A percentile compares a stretch with the other conserved stretches of the same genome.
Conservation (phyloP, 1,140 invertebrate genomes). For the Holotrichia oblita region DNA sequence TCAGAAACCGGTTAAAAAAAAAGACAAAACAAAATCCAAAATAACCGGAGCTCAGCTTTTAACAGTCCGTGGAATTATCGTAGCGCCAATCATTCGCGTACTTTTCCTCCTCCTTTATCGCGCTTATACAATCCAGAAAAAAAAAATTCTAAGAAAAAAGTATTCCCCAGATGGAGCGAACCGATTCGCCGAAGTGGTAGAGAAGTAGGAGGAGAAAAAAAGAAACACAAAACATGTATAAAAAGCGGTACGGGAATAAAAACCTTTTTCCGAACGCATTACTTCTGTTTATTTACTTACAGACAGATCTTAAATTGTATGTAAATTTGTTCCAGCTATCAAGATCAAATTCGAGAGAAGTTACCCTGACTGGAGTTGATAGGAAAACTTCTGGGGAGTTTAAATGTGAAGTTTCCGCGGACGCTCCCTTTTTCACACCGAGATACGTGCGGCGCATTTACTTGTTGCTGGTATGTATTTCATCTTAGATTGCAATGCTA, state of each 20-base stretch:
- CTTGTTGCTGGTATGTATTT: constrained; percentile 64
- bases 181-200: background rate
- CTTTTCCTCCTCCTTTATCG: background rate
- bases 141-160: background rate
- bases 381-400: constrained; percentile 72
- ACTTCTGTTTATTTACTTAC: constrained; percentile 19
- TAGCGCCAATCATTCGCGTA: background rate
- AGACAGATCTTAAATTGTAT: constrained; percentile 29
- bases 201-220: too few species aligned
- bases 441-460: constrained; percentile 72
- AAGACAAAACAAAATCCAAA: too few species aligned
- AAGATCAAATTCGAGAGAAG: constrained; percentile 69
- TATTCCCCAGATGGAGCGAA: background rate
- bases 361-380: constrained; percentile 70
- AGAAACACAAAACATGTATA: background rate
- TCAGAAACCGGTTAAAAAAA: background rate
- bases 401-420: constrained; percentile 78
- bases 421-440: constrained; percentile 77
- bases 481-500: background rate
- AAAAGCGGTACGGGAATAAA: background rate
- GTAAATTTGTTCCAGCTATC: constrained; percentile 63
- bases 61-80: background rate
- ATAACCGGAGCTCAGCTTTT: background rate
- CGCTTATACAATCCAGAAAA: too few species aligned
- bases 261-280: constrained; percentile 11